Conservation (phyloP, 2,113 vertebrate species). For the Stegostoma tigrinum region DNA sequence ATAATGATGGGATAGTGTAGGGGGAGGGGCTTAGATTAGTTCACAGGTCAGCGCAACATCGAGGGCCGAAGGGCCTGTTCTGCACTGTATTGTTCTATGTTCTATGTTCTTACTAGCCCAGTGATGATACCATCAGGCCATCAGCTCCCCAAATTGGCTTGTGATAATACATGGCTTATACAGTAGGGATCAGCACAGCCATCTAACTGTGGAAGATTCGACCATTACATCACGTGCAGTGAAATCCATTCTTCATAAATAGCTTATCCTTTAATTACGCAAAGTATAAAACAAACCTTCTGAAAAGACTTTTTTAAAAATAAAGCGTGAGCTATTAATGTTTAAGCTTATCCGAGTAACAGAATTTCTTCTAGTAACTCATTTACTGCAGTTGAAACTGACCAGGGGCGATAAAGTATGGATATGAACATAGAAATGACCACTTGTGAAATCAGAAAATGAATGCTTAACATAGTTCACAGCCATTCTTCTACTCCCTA, state of each 20-base stretch:
- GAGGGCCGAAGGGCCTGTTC: too few species aligned
- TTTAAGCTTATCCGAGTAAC: neutral
- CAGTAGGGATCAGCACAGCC: too few species aligned
- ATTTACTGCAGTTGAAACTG: neutral
- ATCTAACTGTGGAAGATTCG: too few species aligned
- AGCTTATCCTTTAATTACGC: neutral
- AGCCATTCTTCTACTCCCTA: neutral
- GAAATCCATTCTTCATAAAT: neutral
- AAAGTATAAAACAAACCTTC: neutral
- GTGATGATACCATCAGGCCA: too few species aligned
- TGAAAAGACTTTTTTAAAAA: neutral
- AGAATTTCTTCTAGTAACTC: neutral
- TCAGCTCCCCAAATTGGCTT: neutral
- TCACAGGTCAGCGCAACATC: too few species aligned
- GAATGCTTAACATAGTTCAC: neutral
- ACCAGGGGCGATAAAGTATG: neutral
- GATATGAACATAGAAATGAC: neutral
- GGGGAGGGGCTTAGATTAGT: too few species aligned
- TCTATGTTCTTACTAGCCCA: too few species aligned
- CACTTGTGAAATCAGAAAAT: neutral
- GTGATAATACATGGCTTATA: neutral
- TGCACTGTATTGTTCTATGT: too few species aligned
- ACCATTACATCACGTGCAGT: neutral
- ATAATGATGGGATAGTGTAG: too few species aligned
- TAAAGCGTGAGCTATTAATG: neutral